phyloP scores from a whole-genome alignment of 2,888 invertebrate genomes.

The Petrophora chlorosata region DNA sequence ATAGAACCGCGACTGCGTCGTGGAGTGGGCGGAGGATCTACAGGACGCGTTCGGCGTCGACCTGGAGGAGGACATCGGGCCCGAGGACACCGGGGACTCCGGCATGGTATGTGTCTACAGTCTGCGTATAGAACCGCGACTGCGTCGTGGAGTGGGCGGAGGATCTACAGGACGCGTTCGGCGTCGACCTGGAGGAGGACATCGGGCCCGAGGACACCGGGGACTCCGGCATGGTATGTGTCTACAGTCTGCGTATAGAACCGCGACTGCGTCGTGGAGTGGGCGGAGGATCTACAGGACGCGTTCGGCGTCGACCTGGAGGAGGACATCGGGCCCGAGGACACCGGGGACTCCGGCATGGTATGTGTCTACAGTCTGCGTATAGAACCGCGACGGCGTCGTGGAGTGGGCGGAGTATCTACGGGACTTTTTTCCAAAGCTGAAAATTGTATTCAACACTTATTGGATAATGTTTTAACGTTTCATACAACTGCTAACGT shows the following conservation, averaged over 20 bases:
- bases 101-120: slow-evolving; percentile 46
- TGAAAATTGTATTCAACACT: too few relatives aligned
- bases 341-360: slow-evolving; percentile 76
- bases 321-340: slow-evolving; percentile 77
- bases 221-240: slow-evolving; percentile 60
- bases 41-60: slow-evolving; percentile 93
- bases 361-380: slow-evolving; percentile 3
- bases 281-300: slow-evolving; percentile 95
- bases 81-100: slow-evolving; percentile 79
- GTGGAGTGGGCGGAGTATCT: slow-evolving; percentile 96
- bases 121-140: slow-evolving; percentile 89
- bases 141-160: slow-evolving; percentile 94
- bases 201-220: slow-evolving; percentile 79
- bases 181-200: slow-evolving; percentile 86
- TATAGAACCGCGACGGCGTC: slow-evolving; percentile 89
- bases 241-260: slow-evolving; percentile 77
- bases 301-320: slow-evolving; percentile 91
- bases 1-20: slow-evolving; percentile 89
- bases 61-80: slow-evolving; percentile 80
- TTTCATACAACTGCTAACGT: too few relatives aligned
- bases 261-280: slow-evolving; percentile 91
- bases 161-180: slow-evolving; percentile 94
- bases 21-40: slow-evolving; percentile 96
- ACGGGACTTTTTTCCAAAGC: too few relatives aligned
- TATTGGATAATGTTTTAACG: too few relatives aligned